Conservation (phyloP, 2,888 invertebrate species). For the Plutella xylostella region DNA sequence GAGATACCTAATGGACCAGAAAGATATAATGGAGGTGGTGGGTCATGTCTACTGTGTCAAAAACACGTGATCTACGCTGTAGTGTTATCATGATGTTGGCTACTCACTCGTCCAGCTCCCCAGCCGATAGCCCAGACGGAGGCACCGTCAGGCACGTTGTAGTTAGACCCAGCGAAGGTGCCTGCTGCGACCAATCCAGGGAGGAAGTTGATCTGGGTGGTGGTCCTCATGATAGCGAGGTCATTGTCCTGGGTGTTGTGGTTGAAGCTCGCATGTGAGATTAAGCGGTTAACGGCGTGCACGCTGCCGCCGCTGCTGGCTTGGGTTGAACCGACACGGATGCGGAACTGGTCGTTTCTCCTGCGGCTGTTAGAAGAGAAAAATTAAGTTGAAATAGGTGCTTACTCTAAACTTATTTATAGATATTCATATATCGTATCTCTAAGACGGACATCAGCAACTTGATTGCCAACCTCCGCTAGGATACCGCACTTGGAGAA, state of each 20-base stretch:
- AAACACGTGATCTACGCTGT: not conserved
- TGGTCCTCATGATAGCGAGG: conserved; percentile 33
- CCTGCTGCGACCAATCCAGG: conserved; percentile 25
- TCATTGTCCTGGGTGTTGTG: conserved; percentile 26
- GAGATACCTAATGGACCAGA: not conserved
- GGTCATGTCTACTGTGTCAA: not conserved
- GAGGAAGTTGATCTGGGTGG: conserved; percentile 18
- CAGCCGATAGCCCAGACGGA: conserved; percentile 48
- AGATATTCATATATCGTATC: no score
- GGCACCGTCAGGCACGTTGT: conserved; percentile 30
- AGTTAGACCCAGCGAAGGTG: conserved; percentile 29
- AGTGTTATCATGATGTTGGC: not conserved
- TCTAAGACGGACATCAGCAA: no score
- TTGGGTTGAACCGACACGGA: conserved; percentile 30
- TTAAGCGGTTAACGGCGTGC: conserved; percentile 17
- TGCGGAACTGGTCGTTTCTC: conserved; percentile 23
- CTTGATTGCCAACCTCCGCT: no score
- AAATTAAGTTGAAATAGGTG: no score
- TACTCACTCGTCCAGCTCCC: conserved; percentile 35
- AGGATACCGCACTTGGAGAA: no score
- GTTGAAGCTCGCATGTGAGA: conserved; percentile 37
- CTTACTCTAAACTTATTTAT: no score
- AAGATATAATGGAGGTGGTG: not conserved
- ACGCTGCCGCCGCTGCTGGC: conserved; percentile 31
- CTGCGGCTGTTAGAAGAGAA: no score